These are phyloP conservation scores for Drosophila punjabiensis DNA, from an alignment of 1,140 invertebrate species.

Conservation along the genomic window DNA sequence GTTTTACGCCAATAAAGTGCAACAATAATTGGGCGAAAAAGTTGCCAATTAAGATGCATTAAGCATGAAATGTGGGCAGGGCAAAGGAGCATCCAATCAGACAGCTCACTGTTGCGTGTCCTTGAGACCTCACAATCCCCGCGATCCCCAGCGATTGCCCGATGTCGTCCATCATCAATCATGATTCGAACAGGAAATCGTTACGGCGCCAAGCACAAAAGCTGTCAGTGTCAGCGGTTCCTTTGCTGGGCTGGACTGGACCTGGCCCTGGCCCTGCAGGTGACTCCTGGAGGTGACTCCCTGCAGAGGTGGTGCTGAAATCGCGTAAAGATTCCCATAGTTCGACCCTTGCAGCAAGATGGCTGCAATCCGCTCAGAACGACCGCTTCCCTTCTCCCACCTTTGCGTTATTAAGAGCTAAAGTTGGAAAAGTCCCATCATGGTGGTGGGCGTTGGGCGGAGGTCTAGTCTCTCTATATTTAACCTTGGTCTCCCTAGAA, in stretches of 20 bases:
- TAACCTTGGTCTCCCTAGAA: neutral
- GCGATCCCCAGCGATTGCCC: neutral
- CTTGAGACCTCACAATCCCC: neutral
- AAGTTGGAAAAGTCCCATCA: constrained; percentile 19
- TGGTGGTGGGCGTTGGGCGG: neutral
- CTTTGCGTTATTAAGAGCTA: neutral
- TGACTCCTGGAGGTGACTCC: neutral
- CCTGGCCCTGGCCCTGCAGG: neutral
- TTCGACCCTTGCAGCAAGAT: constrained; percentile 7
- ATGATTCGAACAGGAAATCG: constrained; percentile 39
- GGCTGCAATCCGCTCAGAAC: constrained; percentile 8
- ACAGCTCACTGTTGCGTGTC: constrained; percentile 26
- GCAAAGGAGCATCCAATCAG: constrained; percentile 13
- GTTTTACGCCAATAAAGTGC: constrained; percentile 4
- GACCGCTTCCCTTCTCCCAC: accelerated
- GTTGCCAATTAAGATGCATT: constrained; percentile 19
- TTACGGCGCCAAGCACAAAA: constrained; percentile 21
- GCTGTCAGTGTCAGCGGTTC: constrained; percentile 15
- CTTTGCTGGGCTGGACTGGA: neutral
- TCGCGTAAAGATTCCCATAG: constrained; percentile 4
- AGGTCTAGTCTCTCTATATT: constrained; percentile 7
- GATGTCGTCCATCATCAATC: constrained; percentile 31
- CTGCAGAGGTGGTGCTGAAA: neutral
- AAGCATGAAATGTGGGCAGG: neutral
- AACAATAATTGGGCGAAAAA: neutral